Evolutionary conservation across 2,888 invertebrate species (phyloP).

Genomic region (Synanthedon andrenaeformis): DNA sequence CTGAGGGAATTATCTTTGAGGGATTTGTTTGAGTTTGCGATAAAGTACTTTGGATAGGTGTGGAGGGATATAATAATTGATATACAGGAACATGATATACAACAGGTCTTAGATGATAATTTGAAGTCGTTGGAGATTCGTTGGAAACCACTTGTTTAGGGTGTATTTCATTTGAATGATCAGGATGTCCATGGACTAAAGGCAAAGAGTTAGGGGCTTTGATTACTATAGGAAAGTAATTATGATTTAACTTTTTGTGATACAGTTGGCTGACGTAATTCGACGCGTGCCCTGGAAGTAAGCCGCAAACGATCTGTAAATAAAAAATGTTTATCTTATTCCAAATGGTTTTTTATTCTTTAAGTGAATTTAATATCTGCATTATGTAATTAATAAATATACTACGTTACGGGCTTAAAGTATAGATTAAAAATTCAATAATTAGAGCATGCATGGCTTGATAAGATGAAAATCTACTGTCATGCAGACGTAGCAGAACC

Average conservation of each 20-base stretch:
- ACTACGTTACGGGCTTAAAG: no score
- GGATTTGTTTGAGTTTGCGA: background rate
- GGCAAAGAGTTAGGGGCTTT: background rate
- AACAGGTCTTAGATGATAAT: background rate
- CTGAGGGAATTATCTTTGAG: no score
- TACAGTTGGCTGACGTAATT: background rate
- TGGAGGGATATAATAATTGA: background rate
- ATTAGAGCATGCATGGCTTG: no score
- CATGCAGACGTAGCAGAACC: no score
- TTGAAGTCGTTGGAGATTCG: background rate
- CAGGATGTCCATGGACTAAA: background rate
- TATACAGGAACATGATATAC: background rate
- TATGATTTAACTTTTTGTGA: background rate
- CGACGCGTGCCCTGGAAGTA: background rate
- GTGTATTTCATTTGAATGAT: background rate
- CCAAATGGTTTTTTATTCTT: no score
- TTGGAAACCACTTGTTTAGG: background rate
- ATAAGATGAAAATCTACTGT: no score
- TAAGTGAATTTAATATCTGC: no score
- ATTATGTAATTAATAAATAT: no score
- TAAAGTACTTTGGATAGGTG: background rate
- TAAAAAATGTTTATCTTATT: background rate
- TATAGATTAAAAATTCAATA: no score
- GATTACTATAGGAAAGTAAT: background rate
- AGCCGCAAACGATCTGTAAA: background rate